Conservation (phyloP, 2,888 invertebrate species). For the Megalurothrips usitatus region DNA sequence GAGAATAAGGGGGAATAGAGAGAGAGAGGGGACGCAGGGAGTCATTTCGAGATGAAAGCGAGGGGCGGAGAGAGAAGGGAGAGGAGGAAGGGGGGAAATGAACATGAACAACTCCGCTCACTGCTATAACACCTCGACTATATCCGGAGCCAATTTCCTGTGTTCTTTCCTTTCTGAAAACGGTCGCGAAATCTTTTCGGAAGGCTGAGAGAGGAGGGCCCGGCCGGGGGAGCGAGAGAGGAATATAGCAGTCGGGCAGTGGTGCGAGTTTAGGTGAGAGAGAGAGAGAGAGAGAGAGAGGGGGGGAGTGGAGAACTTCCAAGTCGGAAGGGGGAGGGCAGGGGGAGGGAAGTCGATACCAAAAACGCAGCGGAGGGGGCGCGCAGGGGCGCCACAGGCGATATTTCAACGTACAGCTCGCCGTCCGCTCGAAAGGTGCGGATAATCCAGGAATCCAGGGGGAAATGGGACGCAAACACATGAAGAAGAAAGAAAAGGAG, state of each 20-base stretch:
- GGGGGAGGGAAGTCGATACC: background rate
- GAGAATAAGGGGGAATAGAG: too few species aligned
- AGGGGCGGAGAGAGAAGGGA: too few species aligned
- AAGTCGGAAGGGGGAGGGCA: background rate
- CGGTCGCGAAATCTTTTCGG: background rate
- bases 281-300: background rate
- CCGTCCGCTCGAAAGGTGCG: background rate
- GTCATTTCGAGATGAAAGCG: too few species aligned
- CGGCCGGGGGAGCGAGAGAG: background rate
- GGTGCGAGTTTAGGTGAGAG: background rate
- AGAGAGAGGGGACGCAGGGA: too few species aligned
- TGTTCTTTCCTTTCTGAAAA: background rate
- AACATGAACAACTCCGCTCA: background rate
- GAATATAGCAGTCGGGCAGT: background rate
- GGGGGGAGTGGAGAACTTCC: background rate
- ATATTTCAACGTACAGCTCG: background rate
- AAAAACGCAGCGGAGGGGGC: background rate
- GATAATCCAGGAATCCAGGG: slow-evolving; percentile 9
- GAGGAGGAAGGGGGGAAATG: too few species aligned
- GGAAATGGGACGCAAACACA: slow-evolving; percentile 26
- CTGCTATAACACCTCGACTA: slow-evolving; percentile 9
- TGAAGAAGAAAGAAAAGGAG: background rate
- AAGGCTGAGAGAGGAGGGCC: background rate
- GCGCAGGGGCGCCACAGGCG: background rate
- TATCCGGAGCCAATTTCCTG: slow-evolving; percentile 17